Evolutionary conservation across 2,797 vertebrate species (phyloP), one percentile per base, ranked within the genome.

Genomic region (Chloroceryle amazona): DNA sequence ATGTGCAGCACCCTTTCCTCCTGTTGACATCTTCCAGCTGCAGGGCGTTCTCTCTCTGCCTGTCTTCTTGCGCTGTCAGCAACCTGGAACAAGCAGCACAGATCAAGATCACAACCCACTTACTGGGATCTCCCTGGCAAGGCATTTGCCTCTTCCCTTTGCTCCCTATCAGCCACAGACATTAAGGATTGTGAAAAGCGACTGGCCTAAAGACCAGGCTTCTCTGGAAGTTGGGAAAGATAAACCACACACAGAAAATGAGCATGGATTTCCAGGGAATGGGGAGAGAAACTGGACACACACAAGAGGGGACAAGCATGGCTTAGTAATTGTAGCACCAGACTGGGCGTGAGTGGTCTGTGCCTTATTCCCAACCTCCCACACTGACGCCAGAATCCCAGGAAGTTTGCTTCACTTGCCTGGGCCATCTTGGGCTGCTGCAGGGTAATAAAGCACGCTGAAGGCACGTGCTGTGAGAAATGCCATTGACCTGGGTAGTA

Each of bases 41-140:
- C 80, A 97, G 80, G 61, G 95, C 94, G 23, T 57, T 90, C 81
- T 97, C 89, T 61, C 70, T 96, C 84, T 96, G 95, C 82, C 79
- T 97, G 91, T 96, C 96, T 80, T 98, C 94, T 58, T 97, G 96
- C 16, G 80, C 89, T 51, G 94, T 96, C 70, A 98, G 91, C 75
- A 98, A 71, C 79, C 97, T 98, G 89, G 26, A 97, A 96, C 51
- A 63, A 93, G 47, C 21, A 82, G 65, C 57, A 90, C 37, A 71
- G 31, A 47, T 51, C 33, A 93, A 74, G 37, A 91, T 66, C 49
- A 68, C 47, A 92, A 51, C 10, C 4, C 7, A 2, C 39, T 83
- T 70, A 81, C 49, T n/a, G 61, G 89, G 20, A 26, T 60, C 51
- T 71, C 92, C 76, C 62, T 73, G 31, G 37, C 28, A 58, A 52